A percentile compares a stretch with the other conserved stretches of the same genome.
Conservation (phyloP, 2,797 vertebrate species). For the Hozukius guyotensis region DNA sequence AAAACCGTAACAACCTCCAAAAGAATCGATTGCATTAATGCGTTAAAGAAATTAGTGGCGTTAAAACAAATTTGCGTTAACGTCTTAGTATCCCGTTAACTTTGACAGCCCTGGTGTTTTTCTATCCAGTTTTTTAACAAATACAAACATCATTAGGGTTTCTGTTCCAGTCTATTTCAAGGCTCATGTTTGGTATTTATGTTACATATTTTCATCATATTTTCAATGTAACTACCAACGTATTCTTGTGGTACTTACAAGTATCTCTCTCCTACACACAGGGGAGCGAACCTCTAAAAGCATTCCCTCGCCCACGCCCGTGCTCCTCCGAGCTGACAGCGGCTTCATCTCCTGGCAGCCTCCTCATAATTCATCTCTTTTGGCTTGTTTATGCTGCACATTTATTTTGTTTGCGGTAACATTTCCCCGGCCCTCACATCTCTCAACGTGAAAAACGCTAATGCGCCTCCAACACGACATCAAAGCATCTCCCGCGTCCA, state of each 20-base stretch:
- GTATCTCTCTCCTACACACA: background rate
- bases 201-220: background rate
- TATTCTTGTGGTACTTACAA: background rate
- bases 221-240: background rate
- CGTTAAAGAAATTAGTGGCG: too few relatives aligned
- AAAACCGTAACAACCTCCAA: too few relatives aligned
- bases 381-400: slow-evolving; percentile 47
- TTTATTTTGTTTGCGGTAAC: slow-evolving; percentile 50
- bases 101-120: background rate
- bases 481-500: slow-evolving; percentile 40
- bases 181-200: background rate
- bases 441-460: slow-evolving; percentile 45
- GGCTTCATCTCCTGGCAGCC: slow-evolving; percentile 17
- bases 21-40: too few relatives aligned
- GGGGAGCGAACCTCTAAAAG: background rate
- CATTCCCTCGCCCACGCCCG: background rate
- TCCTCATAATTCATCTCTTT: slow-evolving; percentile 37
- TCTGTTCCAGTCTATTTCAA: background rate
- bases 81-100: too few relatives aligned
- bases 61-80: too few relatives aligned
- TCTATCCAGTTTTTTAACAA: background rate
- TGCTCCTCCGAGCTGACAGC: slow-evolving; percentile 27
- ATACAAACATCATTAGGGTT: background rate
- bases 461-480: slow-evolving; percentile 34
- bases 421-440: slow-evolving; percentile 45